Percentiles rank a stretch among this genome's conserved stretches.
These are phyloP conservation scores for Monodelphis domestica DNA, from an alignment of 2,797 vertebrate species.

Conservation along the genomic window DNA sequence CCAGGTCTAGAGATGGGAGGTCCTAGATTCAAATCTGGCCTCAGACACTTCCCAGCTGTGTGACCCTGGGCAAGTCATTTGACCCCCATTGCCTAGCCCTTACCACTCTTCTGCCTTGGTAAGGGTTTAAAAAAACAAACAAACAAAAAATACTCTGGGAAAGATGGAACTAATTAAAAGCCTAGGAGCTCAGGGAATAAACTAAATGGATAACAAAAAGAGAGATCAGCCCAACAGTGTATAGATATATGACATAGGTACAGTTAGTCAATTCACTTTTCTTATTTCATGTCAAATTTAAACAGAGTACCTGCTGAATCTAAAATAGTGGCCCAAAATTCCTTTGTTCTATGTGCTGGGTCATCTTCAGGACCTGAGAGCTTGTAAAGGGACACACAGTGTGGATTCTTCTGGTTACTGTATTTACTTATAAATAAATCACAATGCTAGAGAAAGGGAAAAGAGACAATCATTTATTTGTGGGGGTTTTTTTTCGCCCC, in stretches of 20 bases:
- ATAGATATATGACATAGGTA: not conserved
- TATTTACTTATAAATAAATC: constrained; percentile 91
- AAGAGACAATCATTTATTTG: constrained; percentile 43
- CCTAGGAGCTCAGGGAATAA: not conserved
- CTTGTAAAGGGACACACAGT: constrained; percentile 88
- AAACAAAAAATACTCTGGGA: not conserved
- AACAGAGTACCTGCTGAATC: constrained; percentile 87
- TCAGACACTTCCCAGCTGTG: too few relatives aligned
- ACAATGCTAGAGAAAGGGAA: constrained; percentile 83
- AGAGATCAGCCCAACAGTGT: constrained; percentile 16
- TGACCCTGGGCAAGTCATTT: too few relatives aligned
- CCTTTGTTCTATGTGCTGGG: constrained; percentile 83
- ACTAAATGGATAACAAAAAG: not conserved
- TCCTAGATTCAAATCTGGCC: too few relatives aligned
- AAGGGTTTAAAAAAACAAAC: too few relatives aligned
- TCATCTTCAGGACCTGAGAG: constrained; percentile 85
- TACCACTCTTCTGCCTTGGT: too few relatives aligned
- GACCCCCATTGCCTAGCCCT: too few relatives aligned
- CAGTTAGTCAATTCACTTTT: not conserved
- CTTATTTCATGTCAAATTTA: constrained; percentile 1
- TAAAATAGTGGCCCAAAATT: constrained; percentile 90
- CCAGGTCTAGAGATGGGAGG: too few relatives aligned
- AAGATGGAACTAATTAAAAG: not conserved
- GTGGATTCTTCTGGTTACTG: constrained; percentile 89
- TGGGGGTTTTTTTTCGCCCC: constrained; percentile 14